Evolutionary conservation across 2,888 invertebrate species (phyloP), one percentile per base, ranked within the genome.

Genomic region (Pseudococcus jackbeardsleyi): DNA sequence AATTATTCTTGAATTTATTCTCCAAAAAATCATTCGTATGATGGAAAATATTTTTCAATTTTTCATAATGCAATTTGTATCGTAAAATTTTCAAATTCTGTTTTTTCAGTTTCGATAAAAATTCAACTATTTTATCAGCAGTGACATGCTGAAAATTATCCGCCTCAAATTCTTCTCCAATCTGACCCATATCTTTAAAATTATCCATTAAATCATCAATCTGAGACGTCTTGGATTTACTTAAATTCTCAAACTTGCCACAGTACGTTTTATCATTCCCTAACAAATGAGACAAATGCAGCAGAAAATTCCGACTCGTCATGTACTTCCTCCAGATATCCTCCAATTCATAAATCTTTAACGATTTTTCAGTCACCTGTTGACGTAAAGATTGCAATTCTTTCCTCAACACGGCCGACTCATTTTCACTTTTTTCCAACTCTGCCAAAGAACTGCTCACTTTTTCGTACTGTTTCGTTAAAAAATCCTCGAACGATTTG

Each of bases 301-400:
- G 11, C 2, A 88, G 39, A 12, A 88, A 88, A 15, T 79, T 77
- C 17, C 79, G 79, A 59, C 88, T 88, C 11, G 46, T 77, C 50
- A 54, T 82, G 42, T 82, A 82, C 33, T 54, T n/a, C 54, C 82
- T 79, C 88, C 88, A 88, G 17, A 17, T 48, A 15, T 59, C 26
- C 39, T 88, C 88, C 59, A 88, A n/a, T 19, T 82, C 82, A 59
- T 82, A 82, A 19, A 88, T 88, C 17, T n/a, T 50, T n/a, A 88
- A 54, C 19, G 88, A 88, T 42, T 59, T 88, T 54, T 54, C 48
- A 0, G 26, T 59, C 1, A 33, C n/a, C 22, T 48, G 11, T 17
- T 42, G 50, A n/a, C 42, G 79, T 11, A 88, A 33, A 6, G 17
- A 5, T 15, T 33, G 15, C 26, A 79, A 39, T 33, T 46, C 46